Base-by-base conservation (phyloP, 2,797 vertebrate species). In the Schizopygopsis malacanthus region DNA sequence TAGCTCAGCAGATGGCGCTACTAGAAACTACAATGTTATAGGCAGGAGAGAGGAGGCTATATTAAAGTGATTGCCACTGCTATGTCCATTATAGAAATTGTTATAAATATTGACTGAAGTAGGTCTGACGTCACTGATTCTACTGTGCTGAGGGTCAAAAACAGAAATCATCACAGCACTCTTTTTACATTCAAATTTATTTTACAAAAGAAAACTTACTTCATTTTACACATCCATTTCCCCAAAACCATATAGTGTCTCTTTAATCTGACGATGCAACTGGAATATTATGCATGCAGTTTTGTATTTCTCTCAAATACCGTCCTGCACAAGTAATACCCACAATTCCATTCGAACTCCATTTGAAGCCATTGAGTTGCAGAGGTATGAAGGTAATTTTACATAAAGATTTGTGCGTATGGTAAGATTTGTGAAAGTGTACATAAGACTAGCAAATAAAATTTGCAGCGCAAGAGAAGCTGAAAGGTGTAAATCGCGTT, bases 311-410 rank as follows among this genome's bases (percentile, higher is more conserved):
- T 92, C 90, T 94, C 93, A 93, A 95, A 94, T 93, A 90, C 93
- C 93, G 93, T 93, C 92, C 93, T 91, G 94, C 95, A 96, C 95
- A 94, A 96, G 96, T 96, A 96, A 94, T 95, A 95, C 94, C 65
- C 94, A 96, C 93, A 90, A 93, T 90, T 92, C 93, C 80, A 91
- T 92, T 92, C 91, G 85, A 90, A 90, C 90, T 92, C 90, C 88
- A 92, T 92, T 33, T 86, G 85, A 96, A 96, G 96, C 95, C 94
- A 95, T 94, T 94, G 93, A 93, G 61, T 87, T 96, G 95, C 95
- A 93, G 93, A 95, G n/a, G n/a, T n/a, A n/a, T n/a, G n/a, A n/a
- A n/a, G n/a, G n/a, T n/a, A n/a, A n/a, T n/a, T n/a, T n/a, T n/a
- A n/a, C n/a, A n/a, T n/a, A n/a, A n/a, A n/a, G n/a, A n/a, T n/a